A percentile compares a stretch with the other conserved stretches of the same genome.
These are phyloP conservation scores for Anolis sagrei DNA, from an alignment of 2,113 vertebrate species.

Conservation along the genomic window DNA sequence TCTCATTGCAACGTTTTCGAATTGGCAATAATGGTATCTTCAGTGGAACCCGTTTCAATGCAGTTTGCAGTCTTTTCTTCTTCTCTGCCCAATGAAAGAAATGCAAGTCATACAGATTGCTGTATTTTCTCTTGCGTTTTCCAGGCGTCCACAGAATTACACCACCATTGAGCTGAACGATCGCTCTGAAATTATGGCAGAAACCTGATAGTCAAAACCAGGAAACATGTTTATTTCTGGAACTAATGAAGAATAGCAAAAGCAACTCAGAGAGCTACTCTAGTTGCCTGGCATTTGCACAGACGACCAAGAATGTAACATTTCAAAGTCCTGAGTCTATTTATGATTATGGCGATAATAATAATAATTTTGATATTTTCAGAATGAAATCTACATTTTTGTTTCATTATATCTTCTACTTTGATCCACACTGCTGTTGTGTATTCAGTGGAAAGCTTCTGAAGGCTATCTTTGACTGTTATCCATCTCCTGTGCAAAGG, in stretches of 20 bases:
- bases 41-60: not conserved
- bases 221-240: not conserved
- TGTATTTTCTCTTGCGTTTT: conserved; percentile 33
- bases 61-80: too few relatives aligned
- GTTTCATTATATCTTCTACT: not conserved
- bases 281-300: not conserved
- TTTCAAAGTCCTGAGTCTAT: not conserved
- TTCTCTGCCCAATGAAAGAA: not conserved
- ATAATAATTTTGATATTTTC: not conserved
- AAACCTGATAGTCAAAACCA: not conserved
- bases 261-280: not conserved
- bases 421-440: not conserved
- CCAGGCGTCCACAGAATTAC: conserved; percentile 50
- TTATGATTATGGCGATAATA: not conserved
- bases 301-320: not conserved
- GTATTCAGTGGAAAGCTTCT: not conserved
- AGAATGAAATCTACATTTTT: not conserved
- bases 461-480: not conserved
- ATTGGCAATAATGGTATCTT: not conserved
- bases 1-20: not conserved
- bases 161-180: conserved; percentile 58
- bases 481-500: too few relatives aligned
- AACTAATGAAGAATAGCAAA: not conserved
- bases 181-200: conserved; percentile 16
- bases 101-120: not conserved